Evolutionary conservation across 2,888 invertebrate genomes (phyloP).

Genomic region (Magallana nippona): DNA sequence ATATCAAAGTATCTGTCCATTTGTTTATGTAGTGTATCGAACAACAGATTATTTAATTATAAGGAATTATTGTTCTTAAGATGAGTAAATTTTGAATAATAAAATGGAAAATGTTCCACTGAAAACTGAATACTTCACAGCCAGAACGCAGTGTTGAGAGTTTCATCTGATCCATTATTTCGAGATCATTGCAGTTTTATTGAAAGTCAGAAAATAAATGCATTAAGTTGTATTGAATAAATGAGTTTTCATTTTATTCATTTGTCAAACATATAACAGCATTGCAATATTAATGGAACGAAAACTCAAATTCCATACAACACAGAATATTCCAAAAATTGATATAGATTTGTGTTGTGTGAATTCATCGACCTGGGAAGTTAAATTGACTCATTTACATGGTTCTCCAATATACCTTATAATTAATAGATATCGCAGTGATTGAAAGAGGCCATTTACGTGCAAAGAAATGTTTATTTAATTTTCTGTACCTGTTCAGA

Average conservation of each 20-base stretch:
- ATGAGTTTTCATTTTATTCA: neutral
- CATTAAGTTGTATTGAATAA: neutral
- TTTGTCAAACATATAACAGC: neutral
- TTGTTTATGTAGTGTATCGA: too few species aligned
- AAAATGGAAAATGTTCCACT: too few species aligned
- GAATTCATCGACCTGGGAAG: neutral
- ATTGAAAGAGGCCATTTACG: neutral
- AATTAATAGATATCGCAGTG: slow-evolving; percentile 2
- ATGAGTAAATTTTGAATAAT: too few species aligned
- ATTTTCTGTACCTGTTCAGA: neutral
- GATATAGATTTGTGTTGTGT: neutral
- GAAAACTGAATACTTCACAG: too few species aligned
- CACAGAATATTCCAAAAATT: neutral
- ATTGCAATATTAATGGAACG: neutral
- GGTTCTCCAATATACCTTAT: neutral
- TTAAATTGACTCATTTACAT: neutral
- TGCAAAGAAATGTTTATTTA: neutral
- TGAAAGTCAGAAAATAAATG: too few species aligned
- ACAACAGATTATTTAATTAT: too few species aligned
- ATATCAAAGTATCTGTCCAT: too few species aligned
- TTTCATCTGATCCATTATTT: too few species aligned
- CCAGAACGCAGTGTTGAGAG: too few species aligned
- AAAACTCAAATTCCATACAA: neutral
- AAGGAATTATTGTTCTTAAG: too few species aligned
- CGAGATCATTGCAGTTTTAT: too few species aligned